Evolutionary conservation across 2,113 vertebrate genomes (phyloP).

Genomic region (Perca flavescens): DNA sequence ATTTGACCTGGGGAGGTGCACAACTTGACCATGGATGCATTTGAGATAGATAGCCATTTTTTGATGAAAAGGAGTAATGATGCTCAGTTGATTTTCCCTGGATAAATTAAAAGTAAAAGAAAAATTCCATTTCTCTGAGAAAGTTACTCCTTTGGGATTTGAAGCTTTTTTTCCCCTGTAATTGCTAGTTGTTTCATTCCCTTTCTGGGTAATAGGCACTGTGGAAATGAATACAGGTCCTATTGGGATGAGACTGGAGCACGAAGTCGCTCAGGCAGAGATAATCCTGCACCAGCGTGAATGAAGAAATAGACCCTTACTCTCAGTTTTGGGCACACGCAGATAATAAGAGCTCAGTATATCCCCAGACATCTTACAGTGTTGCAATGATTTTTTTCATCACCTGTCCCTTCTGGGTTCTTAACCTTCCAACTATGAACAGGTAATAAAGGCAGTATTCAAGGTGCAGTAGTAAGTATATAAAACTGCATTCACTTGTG

Average conservation of each 20-base stretch:
- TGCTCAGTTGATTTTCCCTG: not conserved
- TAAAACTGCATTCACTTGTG: not conserved
- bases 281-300: conserved; percentile 51
- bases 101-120: conserved; percentile 23
- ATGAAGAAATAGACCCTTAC: conserved; percentile 36
- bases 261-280: conserved; percentile 58
- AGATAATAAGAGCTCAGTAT: conserved; percentile 45
- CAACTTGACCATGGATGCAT: not conserved
- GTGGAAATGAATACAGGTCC: conserved; percentile 63
- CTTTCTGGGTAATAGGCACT: conserved; percentile 42
- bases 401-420: conserved; percentile 16
- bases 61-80: not conserved
- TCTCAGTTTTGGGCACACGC: conserved; percentile 5
- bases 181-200: conserved; percentile 57
- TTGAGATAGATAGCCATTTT: not conserved
- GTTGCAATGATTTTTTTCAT: conserved; percentile 43
- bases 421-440: conserved; percentile 26
- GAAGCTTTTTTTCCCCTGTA: conserved; percentile 43
- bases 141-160: conserved; percentile 34
- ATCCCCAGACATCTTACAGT: conserved; percentile 28
- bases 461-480: conserved; percentile 10
- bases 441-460: conserved; percentile 23
- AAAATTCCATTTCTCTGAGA: conserved; percentile 9
- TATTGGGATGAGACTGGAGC: conserved; percentile 40
- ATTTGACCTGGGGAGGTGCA: not conserved